Conservation (phyloP, 2,113 vertebrate species). For the Callaeas wilsoni region DNA sequence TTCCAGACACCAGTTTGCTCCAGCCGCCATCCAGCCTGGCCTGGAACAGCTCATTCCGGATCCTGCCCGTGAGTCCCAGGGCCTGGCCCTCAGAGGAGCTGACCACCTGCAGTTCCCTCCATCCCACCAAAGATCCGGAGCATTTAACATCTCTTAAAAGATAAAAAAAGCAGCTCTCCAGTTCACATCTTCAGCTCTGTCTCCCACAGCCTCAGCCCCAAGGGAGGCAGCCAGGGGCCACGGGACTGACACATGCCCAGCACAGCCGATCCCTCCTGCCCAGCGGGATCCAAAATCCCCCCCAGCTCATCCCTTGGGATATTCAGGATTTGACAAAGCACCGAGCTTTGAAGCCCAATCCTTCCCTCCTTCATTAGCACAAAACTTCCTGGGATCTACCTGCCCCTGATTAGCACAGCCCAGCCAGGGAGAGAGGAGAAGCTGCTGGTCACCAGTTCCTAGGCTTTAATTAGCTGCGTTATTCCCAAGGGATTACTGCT, state of each 20-base stretch:
- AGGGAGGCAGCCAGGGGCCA: background rate
- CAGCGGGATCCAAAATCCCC: background rate
- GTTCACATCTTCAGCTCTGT: background rate
- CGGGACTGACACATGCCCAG: background rate
- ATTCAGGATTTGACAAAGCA: background rate
- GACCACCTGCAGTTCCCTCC: background rate
- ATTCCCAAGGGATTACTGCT: constrained; percentile 28
- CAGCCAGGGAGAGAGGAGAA: background rate
- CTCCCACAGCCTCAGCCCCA: background rate
- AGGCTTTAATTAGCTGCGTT: constrained; percentile 38
- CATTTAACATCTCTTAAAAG: background rate
- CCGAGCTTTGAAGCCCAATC: background rate
- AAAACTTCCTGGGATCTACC: background rate
- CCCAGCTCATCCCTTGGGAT: background rate
- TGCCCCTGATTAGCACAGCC: background rate
- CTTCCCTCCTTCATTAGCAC: background rate
- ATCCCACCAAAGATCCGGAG: background rate
- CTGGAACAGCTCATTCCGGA: background rate
- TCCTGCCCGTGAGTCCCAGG: background rate
- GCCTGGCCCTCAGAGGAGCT: background rate
- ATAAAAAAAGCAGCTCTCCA: background rate
- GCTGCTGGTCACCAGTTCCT: background rate
- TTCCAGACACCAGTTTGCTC: background rate
- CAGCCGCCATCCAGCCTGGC: background rate
- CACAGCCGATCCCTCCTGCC: fast-evolving